Evolutionary conservation across 1,140 invertebrate species (phyloP), one percentile per base, ranked within the genome.

Genomic region (Mylabris phalerata): DNA sequence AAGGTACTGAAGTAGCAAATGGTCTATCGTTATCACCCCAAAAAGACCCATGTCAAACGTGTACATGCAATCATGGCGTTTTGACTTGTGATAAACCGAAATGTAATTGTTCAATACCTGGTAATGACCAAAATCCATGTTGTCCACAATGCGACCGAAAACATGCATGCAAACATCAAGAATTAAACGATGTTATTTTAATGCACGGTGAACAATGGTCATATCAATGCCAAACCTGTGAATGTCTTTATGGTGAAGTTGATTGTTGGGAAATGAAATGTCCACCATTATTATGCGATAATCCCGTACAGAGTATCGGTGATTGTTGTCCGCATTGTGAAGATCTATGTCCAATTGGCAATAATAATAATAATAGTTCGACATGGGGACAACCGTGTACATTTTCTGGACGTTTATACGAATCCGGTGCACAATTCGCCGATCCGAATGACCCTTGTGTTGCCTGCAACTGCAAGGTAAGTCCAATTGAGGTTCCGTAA

Each of bases 141-240:
- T 92, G 89, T 72, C 88, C 88, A 7, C 86, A 90, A 70, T 91
- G 89, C 73, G 82, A 89, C 70, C 77, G 81, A 3, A 78, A 78
- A 39, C 79, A 83, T 64, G 82, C 83, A 50, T 93, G 89, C 70
- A 79, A 76, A 40, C 89, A 92, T 75, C 89, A 91, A 72, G 87
- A 90, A 68, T 78, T 89, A 65, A 79, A 83, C 58, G 81, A 88
- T 67, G 80, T 89, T 54, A 78, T 83, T 61, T 87, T 89, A 70
- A 80, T 82, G 65, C 89, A 86, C 71, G 90, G 90, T 38, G 88
- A 93, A 73, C 80, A 82, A 65, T 94, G 91, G 91, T 85, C 90
- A 56, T 92, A 91, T 75, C 86, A 92, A 71, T 94, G 91, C 75
- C 88, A 92, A 77, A 90, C 87, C 55, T 94, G 91, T 79, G 90